Conservation (phyloP, 2,888 invertebrate genomes). For the Noctua janthe region DNA sequence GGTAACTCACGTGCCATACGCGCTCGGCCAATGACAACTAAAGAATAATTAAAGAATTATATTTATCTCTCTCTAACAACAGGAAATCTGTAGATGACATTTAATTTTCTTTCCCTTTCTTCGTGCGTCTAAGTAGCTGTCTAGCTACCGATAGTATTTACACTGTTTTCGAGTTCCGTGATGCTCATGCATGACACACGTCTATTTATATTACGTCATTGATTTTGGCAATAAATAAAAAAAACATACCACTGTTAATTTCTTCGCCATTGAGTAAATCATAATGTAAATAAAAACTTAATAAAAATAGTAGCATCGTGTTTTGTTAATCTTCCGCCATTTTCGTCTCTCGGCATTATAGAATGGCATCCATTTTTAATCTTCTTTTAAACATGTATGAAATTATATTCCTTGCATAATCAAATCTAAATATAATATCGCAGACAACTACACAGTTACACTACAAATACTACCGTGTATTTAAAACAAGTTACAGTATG, state of each 20-base stretch:
- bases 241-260: conserved; percentile 7
- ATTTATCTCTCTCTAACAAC: too few relatives aligned
- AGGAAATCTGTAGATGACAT: too few relatives aligned
- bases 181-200: too few relatives aligned
- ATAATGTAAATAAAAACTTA: background rate
- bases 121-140: too few relatives aligned
- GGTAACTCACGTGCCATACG: too few relatives aligned
- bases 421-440: background rate
- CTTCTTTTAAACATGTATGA: background rate
- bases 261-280: background rate
- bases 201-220: too few relatives aligned
- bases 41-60: too few relatives aligned
- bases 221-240: background rate
- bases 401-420: background rate
- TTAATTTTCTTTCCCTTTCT: too few relatives aligned
- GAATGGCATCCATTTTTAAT: background rate
- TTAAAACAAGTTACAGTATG: background rate
- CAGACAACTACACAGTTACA: background rate
- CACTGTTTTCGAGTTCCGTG: too few relatives aligned
- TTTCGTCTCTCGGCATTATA: background rate
- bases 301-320: conserved; percentile 16
- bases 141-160: too few relatives aligned
- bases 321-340: background rate
- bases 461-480: background rate
- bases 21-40: too few relatives aligned